These are phyloP conservation scores for Perizoma affinitatum DNA, from an alignment of 2,888 invertebrate species.

Conservation along the genomic window DNA sequence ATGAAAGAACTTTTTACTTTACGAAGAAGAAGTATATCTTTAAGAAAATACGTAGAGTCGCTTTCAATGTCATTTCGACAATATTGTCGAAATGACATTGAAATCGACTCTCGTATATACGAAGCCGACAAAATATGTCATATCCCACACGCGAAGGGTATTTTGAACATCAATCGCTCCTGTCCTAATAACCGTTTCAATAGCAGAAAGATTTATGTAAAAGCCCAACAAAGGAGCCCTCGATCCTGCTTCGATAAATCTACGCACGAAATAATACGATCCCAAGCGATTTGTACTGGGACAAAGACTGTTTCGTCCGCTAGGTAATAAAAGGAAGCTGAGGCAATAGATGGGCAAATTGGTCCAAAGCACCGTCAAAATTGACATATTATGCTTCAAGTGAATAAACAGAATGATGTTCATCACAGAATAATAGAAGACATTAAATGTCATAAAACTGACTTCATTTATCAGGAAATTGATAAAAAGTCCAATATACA, in stretches of 20 bases:
- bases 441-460: too few relatives aligned
- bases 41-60: too few relatives aligned
- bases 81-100: too few relatives aligned
- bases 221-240: constrained; percentile 77
- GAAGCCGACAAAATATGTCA: constrained; percentile 46
- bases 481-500: too few relatives aligned
- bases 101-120: not conserved
- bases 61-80: too few relatives aligned
- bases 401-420: not conserved
- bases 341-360: constrained; percentile 13
- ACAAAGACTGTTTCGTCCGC: constrained; percentile 72
- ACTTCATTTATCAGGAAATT: too few relatives aligned
- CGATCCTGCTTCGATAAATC: constrained; percentile 77
- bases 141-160: constrained; percentile 53
- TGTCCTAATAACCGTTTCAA: constrained; percentile 81
- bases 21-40: too few relatives aligned
- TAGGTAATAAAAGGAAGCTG: constrained; percentile 53
- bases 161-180: constrained; percentile 72
- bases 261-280: constrained; percentile 80
- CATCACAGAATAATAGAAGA: too few relatives aligned
- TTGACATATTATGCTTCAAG: not conserved
- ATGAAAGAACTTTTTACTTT: too few relatives aligned
- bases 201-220: constrained; percentile 78
- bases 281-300: constrained; percentile 73
- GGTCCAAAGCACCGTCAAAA: constrained; percentile 1